Conservation (phyloP, 1,140 invertebrate species). For the Drosophila gunungcola region DNA sequence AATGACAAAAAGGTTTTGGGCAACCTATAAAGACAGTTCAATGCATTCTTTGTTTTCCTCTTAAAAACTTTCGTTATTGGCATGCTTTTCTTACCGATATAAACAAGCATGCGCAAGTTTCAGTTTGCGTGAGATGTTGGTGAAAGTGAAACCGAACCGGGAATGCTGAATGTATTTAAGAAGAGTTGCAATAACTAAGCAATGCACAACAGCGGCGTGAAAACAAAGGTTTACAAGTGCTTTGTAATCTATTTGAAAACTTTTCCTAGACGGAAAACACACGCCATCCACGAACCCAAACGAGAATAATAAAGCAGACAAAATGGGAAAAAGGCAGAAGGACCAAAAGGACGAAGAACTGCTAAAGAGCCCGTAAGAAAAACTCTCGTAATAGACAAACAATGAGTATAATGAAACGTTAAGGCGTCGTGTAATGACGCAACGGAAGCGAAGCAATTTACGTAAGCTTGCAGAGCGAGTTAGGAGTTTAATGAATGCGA, state of each 20-base stretch:
- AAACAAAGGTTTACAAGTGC: slow-evolving; percentile 70
- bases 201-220: slow-evolving; percentile 33
- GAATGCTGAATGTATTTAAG: slow-evolving; percentile 46
- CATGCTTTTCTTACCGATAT: background rate
- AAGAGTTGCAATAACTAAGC: slow-evolving; percentile 77
- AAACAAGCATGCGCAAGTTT: slow-evolving; percentile 20
- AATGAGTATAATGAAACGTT: slow-evolving; percentile 65
- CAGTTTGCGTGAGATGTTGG: background rate
- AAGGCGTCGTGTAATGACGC: slow-evolving; percentile 67
- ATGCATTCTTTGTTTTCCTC: background rate
- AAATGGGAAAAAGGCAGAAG: background rate
- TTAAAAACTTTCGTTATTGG: background rate
- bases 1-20: background rate
- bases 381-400: slow-evolving; percentile 71
- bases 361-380: slow-evolving; percentile 41
- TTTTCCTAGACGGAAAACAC: slow-evolving; percentile 47
- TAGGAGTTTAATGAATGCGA: slow-evolving; percentile 55
- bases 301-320: slow-evolving; percentile 29
- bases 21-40: slow-evolving; percentile 2
- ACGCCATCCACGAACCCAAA: slow-evolving; percentile 16
- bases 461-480: slow-evolving; percentile 54
- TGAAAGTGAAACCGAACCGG: background rate
- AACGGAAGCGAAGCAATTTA: slow-evolving; percentile 72
- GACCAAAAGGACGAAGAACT: background rate
- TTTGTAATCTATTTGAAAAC: slow-evolving; percentile 80